phyloP scores from a whole-genome alignment of 2,797 vertebrate species.

The Margarornis squamiger region DNA sequence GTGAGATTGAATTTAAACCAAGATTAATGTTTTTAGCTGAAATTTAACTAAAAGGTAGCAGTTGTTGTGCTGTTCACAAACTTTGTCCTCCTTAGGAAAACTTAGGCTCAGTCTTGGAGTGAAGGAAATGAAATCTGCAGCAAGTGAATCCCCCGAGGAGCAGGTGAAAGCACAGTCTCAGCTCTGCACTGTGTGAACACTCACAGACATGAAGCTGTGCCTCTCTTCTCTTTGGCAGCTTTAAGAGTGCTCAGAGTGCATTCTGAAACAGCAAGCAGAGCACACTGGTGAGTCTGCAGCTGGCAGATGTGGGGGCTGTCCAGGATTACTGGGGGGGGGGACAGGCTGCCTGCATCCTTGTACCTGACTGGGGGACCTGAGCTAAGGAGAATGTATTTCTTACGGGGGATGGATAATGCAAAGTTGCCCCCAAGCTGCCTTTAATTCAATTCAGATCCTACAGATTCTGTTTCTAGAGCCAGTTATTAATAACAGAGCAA shows the following conservation, averaged over 20 bases:
- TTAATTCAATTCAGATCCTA: background rate
- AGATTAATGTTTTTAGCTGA: fast-evolving
- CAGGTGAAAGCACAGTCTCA: too few species aligned
- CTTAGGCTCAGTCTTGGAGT: background rate
- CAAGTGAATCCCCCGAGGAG: background rate
- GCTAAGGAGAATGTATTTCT: fast-evolving
- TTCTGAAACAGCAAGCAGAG: background rate
- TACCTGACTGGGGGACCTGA: fast-evolving
- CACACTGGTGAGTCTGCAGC: background rate
- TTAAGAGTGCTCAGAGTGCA: background rate
- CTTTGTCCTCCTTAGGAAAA: background rate
- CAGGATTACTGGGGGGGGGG: background rate
- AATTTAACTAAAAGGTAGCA: background rate
- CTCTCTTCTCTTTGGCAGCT: background rate
- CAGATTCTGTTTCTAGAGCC: background rate
- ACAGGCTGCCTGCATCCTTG: fast-evolving
- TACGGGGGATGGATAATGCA: background rate
- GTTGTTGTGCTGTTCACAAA: background rate
- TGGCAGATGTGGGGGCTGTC: fast-evolving
- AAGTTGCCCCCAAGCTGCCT: background rate
- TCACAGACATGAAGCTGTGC: fast-evolving
- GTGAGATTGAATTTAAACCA: fast-evolving
- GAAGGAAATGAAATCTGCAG: background rate
- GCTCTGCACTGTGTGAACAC: fast-evolving
- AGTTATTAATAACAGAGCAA: background rate